A percentile compares a stretch with the other conserved stretches of the same genome.
Conservation (phyloP, 2,888 invertebrate species). For the Loripinus fragilis region DNA sequence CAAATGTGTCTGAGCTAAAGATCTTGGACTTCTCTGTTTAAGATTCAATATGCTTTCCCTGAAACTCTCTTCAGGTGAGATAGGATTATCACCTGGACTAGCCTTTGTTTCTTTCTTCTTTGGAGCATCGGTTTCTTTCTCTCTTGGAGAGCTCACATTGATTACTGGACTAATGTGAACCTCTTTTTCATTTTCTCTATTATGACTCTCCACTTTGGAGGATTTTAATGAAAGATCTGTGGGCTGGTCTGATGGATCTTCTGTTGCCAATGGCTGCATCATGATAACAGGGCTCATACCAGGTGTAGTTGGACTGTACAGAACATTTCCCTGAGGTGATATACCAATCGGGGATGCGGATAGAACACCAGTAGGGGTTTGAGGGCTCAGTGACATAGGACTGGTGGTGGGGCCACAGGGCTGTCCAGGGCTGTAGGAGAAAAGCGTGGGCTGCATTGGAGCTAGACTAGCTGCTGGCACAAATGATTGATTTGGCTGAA, state of each 20-base stretch:
- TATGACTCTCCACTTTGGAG: neutral
- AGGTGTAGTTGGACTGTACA: constrained; percentile 6
- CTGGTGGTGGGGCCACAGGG: neutral
- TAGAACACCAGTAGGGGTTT: constrained; percentile 5
- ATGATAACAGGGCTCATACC: neutral
- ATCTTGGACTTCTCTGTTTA: neutral
- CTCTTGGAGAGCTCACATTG: too few relatives aligned
- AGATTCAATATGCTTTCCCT: neutral
- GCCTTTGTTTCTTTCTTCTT: too few relatives aligned
- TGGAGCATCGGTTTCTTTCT: too few relatives aligned
- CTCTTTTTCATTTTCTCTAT: neutral
- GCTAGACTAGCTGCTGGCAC: constrained; percentile 9
- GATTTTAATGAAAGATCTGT: constrained; percentile 17
- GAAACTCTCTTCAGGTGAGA: neutral
- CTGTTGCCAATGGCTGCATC: neutral
- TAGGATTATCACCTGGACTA: too few relatives aligned
- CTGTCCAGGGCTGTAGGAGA: neutral
- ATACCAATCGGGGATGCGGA: neutral
- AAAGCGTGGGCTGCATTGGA: constrained; percentile 6
- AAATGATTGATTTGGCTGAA: constrained; percentile 1
- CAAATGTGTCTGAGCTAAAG: neutral
- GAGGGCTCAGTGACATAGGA: constrained; percentile 8
- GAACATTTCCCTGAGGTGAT: constrained; percentile 1
- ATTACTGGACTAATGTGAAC: neutral
- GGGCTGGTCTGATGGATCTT: neutral